Evolutionary conservation across 2,797 vertebrate species (phyloP).

Genomic region (Takifugu ocellatus): DNA sequence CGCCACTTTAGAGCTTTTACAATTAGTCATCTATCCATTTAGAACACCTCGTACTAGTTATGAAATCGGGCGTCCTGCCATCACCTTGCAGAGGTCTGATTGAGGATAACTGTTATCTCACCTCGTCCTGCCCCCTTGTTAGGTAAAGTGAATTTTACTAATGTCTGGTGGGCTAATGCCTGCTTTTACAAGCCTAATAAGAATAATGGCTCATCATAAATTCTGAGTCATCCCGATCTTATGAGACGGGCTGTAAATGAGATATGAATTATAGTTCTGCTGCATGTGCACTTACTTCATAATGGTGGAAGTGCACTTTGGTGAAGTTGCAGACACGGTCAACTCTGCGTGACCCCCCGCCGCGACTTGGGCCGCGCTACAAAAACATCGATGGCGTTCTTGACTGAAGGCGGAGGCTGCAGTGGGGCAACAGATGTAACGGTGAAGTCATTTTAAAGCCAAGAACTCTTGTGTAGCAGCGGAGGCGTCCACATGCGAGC

Average conservation of each 20-base stretch:
- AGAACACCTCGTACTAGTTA: conserved; percentile 42
- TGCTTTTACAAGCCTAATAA: conserved; percentile 75
- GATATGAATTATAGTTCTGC: conserved; percentile 69
- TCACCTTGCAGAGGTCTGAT: conserved; percentile 66
- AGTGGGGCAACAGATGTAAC: not conserved
- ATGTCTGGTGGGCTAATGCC: conserved; percentile 69
- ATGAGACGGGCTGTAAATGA: conserved; percentile 73
- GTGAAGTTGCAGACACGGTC: conserved; percentile 4
- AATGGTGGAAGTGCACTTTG: conserved; percentile 31
- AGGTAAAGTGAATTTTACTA: conserved; percentile 73
- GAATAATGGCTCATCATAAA: conserved; percentile 70
- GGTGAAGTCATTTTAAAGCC: conserved; percentile 26
- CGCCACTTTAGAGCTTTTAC: conserved; percentile 14
- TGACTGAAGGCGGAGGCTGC: not conserved
- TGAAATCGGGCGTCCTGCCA: conserved; percentile 63
- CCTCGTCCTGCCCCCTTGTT: conserved; percentile 64
- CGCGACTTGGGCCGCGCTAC: not conserved
- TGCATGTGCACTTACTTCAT: conserved; percentile 35
- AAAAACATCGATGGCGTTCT: conserved; percentile 12
- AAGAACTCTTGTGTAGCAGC: conserved; percentile 10
- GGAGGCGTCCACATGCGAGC: conserved; percentile 30
- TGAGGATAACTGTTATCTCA: conserved; percentile 61
- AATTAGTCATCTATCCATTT: conserved; percentile 45
- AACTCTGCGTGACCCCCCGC: not conserved
- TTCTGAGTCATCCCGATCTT: conserved; percentile 70